Evolutionary conservation across 2,888 invertebrate genomes (phyloP).

Genomic region (Drosophila lutescens): DNA sequence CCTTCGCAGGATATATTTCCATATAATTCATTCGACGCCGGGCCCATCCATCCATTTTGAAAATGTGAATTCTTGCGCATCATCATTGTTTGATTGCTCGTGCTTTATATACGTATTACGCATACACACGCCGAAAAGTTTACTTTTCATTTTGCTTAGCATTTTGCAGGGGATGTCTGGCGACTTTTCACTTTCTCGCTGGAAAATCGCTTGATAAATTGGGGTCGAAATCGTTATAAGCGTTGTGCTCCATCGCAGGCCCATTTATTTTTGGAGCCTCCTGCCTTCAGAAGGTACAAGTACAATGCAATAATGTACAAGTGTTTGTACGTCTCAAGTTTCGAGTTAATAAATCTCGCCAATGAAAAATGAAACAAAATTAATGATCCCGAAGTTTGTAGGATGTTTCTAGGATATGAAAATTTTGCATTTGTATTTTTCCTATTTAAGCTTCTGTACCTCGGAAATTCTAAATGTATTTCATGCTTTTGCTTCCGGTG

Average conservation of each 20-base stretch:
- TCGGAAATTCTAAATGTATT: too few species aligned
- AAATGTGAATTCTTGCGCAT: constrained; percentile 82
- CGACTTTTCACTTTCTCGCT: constrained; percentile 61
- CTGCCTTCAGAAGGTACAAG: constrained; percentile 14
- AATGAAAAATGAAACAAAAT: constrained; percentile 19
- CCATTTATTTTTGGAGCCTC: constrained; percentile 65
- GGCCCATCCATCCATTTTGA: constrained; percentile 73
- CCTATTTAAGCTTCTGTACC: too few species aligned
- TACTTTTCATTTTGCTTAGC: constrained; percentile 60
- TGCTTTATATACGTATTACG: constrained; percentile 70
- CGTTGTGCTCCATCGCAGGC: constrained; percentile 72
- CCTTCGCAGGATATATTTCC: constrained; percentile 61
- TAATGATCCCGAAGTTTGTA: constrained; percentile 11
- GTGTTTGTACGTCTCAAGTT: constrained; percentile 40
- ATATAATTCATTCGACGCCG: constrained; percentile 70
- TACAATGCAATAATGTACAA: constrained; percentile 42
- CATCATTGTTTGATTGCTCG: constrained; percentile 82
- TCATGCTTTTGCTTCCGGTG: neutral
- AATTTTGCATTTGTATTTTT: neutral
- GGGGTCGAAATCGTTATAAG: constrained; percentile 81
- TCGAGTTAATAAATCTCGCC: constrained; percentile 35
- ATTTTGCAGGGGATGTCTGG: constrained; percentile 22
- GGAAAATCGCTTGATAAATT: constrained; percentile 78
- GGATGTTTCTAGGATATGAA: neutral
- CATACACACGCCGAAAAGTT: constrained; percentile 40